Evolutionary conservation across 1,140 invertebrate genomes (phyloP).

Genomic region (Zaprionus lachaisei): DNA sequence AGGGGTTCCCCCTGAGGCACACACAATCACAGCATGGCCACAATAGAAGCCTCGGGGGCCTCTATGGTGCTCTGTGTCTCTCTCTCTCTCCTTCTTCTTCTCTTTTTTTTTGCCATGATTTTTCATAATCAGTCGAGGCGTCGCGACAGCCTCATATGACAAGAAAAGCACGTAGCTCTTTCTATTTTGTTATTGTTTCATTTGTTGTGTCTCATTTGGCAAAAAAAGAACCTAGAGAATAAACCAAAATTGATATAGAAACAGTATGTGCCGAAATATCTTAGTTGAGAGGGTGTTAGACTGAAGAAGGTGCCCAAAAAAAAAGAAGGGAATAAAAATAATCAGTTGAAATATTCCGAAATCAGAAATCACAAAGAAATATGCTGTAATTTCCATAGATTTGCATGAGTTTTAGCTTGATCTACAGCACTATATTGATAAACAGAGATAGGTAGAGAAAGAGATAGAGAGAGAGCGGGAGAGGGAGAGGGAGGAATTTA

Average conservation of each 20-base stretch:
- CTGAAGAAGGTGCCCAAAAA: not conserved
- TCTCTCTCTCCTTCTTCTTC: constrained; percentile 31
- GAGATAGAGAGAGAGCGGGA: not conserved
- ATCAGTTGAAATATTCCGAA: not conserved
- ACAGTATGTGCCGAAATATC: not conserved
- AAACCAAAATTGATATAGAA: not conserved
- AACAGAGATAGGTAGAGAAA: not conserved
- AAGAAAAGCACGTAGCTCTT: constrained; percentile 74
- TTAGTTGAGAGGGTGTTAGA: not conserved
- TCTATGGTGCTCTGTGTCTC: constrained; percentile 25
- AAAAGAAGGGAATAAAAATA: not conserved
- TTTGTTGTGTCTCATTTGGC: constrained; percentile 23
- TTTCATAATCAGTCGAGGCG: constrained; percentile 68
- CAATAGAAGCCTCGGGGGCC: constrained; percentile 51
- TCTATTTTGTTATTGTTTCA: constrained; percentile 19
- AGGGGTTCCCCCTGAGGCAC: constrained; percentile 25
- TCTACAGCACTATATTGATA: not conserved
- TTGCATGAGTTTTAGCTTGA: not conserved
- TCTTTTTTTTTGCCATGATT: constrained; percentile 71
- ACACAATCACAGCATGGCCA: constrained; percentile 23
- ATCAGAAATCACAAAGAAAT: not conserved
- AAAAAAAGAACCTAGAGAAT: constrained; percentile 17
- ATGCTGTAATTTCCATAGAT: not conserved
- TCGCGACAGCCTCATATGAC: constrained; percentile 50
- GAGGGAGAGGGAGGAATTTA: not conserved